Base-by-base conservation (phyloP, 2,888 invertebrate species). In the Amphimallon solstitiale region DNA sequence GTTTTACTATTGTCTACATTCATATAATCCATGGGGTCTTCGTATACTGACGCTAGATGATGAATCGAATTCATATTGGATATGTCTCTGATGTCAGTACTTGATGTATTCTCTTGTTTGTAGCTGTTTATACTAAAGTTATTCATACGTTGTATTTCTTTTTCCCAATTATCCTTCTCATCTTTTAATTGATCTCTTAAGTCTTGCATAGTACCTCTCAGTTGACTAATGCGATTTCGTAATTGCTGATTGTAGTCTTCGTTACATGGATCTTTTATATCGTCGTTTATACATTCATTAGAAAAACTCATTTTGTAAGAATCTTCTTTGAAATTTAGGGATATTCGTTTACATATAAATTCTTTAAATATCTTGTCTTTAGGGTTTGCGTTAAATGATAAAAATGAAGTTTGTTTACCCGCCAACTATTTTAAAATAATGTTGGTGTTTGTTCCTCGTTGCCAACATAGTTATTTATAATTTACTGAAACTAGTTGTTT, bases 161-260 rank as follows among this genome's bases (percentile, higher is more conserved):
- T 78, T 56, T 73, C 75, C 82, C 80, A 83, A n/a, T 77, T 69
- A 56, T 75, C 74, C 37, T 76, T 68, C 66, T 83, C 82, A 19
- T 73, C 73, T 29, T 67, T 73, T 35, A 83, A 49, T 63, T 79
- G 75, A 49, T 76, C 69, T 49, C 75, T 78, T 48, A 82, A 68
- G 10, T 68, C 66, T 21, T 66, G 66, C 68, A 83, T 78, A 1
- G 78, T 73, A n/a, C 71, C 69, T 46, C 77, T 72, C 5, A 82
- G 71, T 2, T 69, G 70, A 15, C 71, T 66, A 56, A 81, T 74
- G 37, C 82, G 77, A 19, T 76, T 72, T 14, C 75, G 75, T 45
- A 82, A 75, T 48, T 71, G 67, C 21, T 67, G 35, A 67, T 75
- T 75, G 56, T 73, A 70, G 9, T 65, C 48, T 2, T 59, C 38